Percentiles rank a stretch among this genome's conserved stretches.
phyloP scores from a whole-genome alignment of 2,888 invertebrate genomes.

The Ophonus ardosiacus region DNA sequence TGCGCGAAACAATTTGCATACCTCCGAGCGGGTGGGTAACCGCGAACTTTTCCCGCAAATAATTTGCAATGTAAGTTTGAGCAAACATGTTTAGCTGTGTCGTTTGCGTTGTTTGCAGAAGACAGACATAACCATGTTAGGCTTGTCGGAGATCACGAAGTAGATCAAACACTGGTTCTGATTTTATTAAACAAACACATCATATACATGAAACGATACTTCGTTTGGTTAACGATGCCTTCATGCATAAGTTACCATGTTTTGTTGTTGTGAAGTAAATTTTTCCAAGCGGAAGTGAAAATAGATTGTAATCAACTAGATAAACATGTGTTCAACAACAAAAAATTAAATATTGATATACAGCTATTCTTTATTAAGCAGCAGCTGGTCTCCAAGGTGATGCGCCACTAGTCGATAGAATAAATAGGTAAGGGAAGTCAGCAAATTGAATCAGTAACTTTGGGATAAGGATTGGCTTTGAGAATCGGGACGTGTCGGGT shows the following conservation, averaged over 20 bases:
- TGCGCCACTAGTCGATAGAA: not conserved
- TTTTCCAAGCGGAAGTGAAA: not conserved
- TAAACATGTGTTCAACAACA: not conserved
- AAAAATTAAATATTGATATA: not conserved
- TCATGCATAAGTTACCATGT: not conserved
- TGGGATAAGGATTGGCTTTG: too few species aligned
- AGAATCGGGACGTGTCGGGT: constrained; percentile 81
- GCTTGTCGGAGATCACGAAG: constrained; percentile 25
- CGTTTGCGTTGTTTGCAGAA: constrained; percentile 22
- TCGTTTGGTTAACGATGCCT: constrained; percentile 2
- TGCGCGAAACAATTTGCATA: constrained; percentile 52
- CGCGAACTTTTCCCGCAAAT: constrained; percentile 53
- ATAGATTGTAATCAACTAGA: not conserved
- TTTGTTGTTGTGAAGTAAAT: not conserved
- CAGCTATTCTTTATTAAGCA: not conserved
- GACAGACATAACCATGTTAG: constrained; percentile 26
- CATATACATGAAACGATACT: constrained; percentile 13
- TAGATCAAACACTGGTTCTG: constrained; percentile 34
- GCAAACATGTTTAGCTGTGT: constrained; percentile 47
- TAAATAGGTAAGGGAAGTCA: too few species aligned
- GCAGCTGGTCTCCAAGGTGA: not conserved
- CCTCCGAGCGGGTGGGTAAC: constrained; percentile 2
- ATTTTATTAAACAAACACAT: constrained; percentile 42
- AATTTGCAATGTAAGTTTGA: constrained; percentile 59
- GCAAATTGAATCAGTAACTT: too few species aligned